These are phyloP conservation scores for Xestia c-nigrum DNA, from an alignment of 2,888 invertebrate genomes.

Conservation along the genomic window DNA sequence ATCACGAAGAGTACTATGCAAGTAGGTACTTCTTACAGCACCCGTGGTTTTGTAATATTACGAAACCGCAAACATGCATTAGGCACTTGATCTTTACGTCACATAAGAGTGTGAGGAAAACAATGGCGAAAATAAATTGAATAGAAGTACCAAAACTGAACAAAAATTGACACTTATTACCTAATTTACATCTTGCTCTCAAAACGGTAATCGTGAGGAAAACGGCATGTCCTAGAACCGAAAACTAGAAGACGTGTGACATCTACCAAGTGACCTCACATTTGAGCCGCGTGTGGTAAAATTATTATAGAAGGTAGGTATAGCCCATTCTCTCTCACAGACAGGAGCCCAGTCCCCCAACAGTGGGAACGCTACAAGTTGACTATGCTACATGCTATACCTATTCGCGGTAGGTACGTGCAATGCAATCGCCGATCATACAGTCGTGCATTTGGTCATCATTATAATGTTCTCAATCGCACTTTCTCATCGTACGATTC, in stretches of 20 bases:
- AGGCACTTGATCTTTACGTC: neutral
- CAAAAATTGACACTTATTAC: neutral
- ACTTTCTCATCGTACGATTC: slow-evolving; percentile 38
- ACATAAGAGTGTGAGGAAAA: too few relatives aligned
- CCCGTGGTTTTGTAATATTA: neutral
- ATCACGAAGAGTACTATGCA: neutral
- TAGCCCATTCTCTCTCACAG: neutral
- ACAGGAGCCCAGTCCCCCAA: rapidly evolving
- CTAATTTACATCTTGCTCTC: neutral
- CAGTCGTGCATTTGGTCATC: slow-evolving; percentile 31
- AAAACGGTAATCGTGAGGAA: neutral
- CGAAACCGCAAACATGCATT: neutral
- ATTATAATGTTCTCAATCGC: slow-evolving; percentile 38
- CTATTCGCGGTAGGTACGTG: neutral
- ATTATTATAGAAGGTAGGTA: too few relatives aligned
- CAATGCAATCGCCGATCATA: slow-evolving; percentile 10
- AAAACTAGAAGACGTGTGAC: neutral
- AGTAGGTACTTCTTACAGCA: neutral
- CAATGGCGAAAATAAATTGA: neutral
- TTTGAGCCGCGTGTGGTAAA: too few relatives aligned
- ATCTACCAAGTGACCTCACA: neutral
- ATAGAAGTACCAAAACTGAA: neutral
- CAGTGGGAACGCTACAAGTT: neutral
- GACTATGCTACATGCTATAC: neutral
- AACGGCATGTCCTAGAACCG: neutral